A percentile compares a stretch with the other conserved stretches of the same genome.
These are phyloP conservation scores for Escarpia spicata DNA, from an alignment of 2,888 invertebrate genomes.

Conservation along the genomic window DNA sequence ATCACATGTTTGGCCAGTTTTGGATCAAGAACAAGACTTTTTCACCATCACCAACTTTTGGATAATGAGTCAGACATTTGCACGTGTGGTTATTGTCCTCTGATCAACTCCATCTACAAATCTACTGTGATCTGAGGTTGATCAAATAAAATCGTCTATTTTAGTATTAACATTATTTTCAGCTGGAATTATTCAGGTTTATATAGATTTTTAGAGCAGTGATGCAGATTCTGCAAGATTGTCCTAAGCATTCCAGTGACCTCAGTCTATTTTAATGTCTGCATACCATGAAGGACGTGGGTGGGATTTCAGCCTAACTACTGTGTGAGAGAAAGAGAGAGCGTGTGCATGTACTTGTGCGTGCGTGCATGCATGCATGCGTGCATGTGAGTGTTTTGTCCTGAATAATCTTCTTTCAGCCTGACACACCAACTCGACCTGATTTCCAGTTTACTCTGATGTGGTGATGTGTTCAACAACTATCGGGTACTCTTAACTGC, in stretches of 20 bases:
- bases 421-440: not conserved
- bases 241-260: not conserved
- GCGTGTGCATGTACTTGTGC: no score
- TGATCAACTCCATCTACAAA: not conserved
- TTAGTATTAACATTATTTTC: no score
- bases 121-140: no score
- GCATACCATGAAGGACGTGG: not conserved
- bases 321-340: no score
- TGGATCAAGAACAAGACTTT: not conserved
- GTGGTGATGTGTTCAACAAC: not conserved
- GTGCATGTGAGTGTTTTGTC: not conserved
- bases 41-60: not conserved
- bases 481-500: not conserved
- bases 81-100: not conserved
- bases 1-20: not conserved
- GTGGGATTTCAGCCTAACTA: not conserved
- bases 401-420: not conserved
- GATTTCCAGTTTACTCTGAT: not conserved
- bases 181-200: not conserved
- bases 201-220: not conserved
- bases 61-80: not conserved
- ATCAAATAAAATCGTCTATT: no score
- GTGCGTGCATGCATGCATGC: no score
- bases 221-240: not conserved
- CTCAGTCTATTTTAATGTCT: not conserved